phyloP scores from a whole-genome alignment of 1,140 invertebrate species.

The Mycetomoellerius zeteki region DNA sequence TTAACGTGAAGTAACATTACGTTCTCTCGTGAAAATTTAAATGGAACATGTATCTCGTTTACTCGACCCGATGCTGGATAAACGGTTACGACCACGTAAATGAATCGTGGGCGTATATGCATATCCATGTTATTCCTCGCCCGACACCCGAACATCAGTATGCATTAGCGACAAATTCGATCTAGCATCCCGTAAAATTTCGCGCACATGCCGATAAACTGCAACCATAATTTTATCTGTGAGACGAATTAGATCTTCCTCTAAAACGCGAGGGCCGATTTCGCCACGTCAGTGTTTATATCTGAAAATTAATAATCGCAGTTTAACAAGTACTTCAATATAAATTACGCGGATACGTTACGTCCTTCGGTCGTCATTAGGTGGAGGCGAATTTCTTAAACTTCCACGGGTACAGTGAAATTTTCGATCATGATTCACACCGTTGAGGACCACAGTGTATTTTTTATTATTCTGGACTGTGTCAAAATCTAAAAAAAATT shows the following conservation, averaged over 20 bases:
- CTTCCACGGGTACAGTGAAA: too few species aligned
- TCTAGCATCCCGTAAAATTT: neutral
- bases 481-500: too few species aligned
- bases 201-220: neutral
- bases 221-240: neutral
- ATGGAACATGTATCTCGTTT: conserved; percentile 20
- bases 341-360: conserved; percentile 7
- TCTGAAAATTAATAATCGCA: neutral
- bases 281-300: neutral
- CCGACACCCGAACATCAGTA: neutral
- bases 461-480: too few species aligned
- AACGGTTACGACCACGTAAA: neutral
- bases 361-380: neutral
- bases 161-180: conserved; percentile 32
- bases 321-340: neutral
- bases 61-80: neutral
- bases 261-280: neutral
- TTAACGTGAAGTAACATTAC: neutral
- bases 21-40: conserved; percentile 36
- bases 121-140: neutral
- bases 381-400: neutral
- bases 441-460: too few species aligned
- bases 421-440: too few species aligned
- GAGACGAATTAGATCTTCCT: neutral
- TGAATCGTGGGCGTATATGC: conserved; percentile 3